Base-by-base conservation (phyloP, 2,797 vertebrate species). In the Melanotaenia pygmaea region DNA sequence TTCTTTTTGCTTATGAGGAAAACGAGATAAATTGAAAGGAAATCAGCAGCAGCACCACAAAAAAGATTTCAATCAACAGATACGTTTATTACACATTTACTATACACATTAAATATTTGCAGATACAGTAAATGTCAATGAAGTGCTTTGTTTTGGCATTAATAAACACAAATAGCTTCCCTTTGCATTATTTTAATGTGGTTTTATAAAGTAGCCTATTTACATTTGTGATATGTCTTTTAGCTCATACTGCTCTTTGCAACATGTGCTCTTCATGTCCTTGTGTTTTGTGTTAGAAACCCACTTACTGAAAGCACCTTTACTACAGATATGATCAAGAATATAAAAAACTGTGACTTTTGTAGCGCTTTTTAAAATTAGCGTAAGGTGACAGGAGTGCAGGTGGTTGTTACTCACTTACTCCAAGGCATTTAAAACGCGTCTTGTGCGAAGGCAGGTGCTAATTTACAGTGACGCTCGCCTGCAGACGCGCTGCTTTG, bases 201-300 rank as follows among this genome's bases (percentile, higher is more conserved):
- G 78, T 86, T 82, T 85, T 88, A 84, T 77, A 89, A 88, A 89
- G 66, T 74, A 78, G 80, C 80, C 54, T 89, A 91, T 93, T 74
- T 90, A 93, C 85, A 91, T 81, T 74, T 64, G 77, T 90, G 89
- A 93, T 92, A 91, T 90, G 88, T 90, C 76, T 90, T 61, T 61
- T 22, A 73, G 43, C 73, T 85, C 56, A 59, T 56, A 74, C 86
- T 83, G 70, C 64, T 70, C 3, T 71, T 72, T 67, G 78, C 85
- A 67, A 79, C 62, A 32, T 72, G 81, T 90, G 87, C 86, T 83
- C 74, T 64, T 74, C 61, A 71, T 76, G 72, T 81, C 66, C 60
- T 50, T 28, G 26, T 13, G 35, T 9, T 35, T 35, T 64, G 38
- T 66, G 56, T 63, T 71, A 76, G 51, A 76, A 77, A 56, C 75